Evolutionary conservation across 2,888 invertebrate species (phyloP), one percentile per base, ranked within the genome.

Genomic region (Scrobipalpa costella): DNA sequence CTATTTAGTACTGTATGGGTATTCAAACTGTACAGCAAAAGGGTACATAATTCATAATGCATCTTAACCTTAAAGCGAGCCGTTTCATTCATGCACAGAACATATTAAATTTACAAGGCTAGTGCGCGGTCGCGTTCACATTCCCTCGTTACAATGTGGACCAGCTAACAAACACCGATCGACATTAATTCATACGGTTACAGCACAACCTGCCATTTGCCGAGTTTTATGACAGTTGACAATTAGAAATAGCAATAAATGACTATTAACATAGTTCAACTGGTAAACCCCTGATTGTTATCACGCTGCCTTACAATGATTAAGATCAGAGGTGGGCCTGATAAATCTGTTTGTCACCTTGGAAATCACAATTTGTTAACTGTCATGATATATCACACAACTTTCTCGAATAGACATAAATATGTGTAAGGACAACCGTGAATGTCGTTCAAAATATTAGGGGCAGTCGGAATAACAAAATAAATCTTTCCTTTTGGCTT

Each of bases 161-260:
- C 21, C 59, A 44, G 44, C 27, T 13, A 38, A 58, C 21, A 58
- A 58, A 58, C 17, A 21, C 19, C 11, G 17, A 36, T 9, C 2
- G 40, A 58, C 58, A 58, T 40, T 58, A 33, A 55, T 55, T 55
- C n/a, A 55, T 55, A 27, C 55, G 15, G 44, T 44, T 44, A 44
- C n/a, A 44, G 44, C 44, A n/a, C 44, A 44, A 44, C 44, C 44
- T 44, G 44, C 15, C 44, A 44, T 44, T 44, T 44, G 7, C n/a
- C 44, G 9, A 21, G 50, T 50, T 19, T 49, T 50, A 50, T 50
- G 21, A 50, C 50, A 50, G 17, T 44, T 49, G 52, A 52, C 33
- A 52, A 52, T 52, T 33, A 21, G 13, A 52, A 7, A 52, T 52
- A 17, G 52, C 34, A 15, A 34, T 55, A 55, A 55, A 27, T n/a